Conservation (phyloP, 2,888 invertebrate species). For the Acleris emargana region DNA sequence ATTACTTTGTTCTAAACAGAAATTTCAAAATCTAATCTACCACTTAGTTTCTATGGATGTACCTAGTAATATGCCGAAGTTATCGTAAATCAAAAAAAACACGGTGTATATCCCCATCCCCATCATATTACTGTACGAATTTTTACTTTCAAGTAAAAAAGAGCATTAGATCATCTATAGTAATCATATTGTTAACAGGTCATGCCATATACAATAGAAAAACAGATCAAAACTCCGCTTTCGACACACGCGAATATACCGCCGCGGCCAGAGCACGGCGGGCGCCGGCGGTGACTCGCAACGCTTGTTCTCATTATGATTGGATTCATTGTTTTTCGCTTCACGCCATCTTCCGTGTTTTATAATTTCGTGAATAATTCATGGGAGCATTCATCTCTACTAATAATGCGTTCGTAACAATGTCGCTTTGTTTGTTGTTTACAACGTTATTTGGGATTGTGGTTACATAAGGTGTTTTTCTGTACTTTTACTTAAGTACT, state of each 20-base stretch:
- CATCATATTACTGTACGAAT: no score
- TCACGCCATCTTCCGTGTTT: conserved; percentile 55
- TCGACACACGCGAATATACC: conserved; percentile 1
- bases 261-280: not conserved
- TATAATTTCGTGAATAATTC: conserved; percentile 61
- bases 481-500: not conserved
- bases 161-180: no score
- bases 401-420: conserved; percentile 32
- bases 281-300: conserved; percentile 38
- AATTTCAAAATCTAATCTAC: no score
- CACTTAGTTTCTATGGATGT: no score
- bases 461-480: not conserved
- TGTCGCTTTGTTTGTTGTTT: conserved; percentile 18
- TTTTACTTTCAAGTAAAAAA: no score
- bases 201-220: no score
- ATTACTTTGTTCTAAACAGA: no score
- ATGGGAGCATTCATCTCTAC: conserved; percentile 46
- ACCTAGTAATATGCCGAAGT: no score
- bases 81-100: no score
- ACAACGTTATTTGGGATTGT: conserved; percentile 12
- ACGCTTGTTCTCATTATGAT: conserved; percentile 54
- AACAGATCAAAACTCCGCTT: conserved; percentile 4
- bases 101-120: no score
- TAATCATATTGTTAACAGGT: no score
- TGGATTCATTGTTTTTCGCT: conserved; percentile 63